Evolutionary conservation across 2,797 vertebrate genomes (phyloP).

Genomic region (Poecilia picta): DNA sequence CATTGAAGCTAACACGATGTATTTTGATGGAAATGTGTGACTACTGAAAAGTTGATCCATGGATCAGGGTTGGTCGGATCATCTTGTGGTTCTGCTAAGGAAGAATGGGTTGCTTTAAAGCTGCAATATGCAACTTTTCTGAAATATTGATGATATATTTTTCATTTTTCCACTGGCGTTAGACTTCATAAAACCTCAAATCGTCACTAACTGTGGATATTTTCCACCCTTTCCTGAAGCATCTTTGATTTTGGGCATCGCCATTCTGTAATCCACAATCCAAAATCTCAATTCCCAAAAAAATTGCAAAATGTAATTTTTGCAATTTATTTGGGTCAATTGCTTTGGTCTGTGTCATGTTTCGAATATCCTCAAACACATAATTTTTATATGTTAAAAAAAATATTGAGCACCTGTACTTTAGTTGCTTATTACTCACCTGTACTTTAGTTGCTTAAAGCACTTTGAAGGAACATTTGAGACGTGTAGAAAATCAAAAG

Average conservation of each 20-base stretch:
- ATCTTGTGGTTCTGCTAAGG: neutral
- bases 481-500: neutral
- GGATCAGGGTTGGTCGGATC: neutral
- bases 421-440: no score
- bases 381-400: neutral
- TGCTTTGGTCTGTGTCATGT: neutral
- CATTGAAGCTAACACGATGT: neutral
- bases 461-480: conserved; percentile 34
- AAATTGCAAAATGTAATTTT: neutral
- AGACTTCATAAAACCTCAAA: neutral
- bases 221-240: neutral
- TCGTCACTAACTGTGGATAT: neutral
- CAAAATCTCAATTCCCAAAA: neutral
- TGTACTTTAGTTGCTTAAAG: conserved; percentile 19
- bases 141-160: no score
- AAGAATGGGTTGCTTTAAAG: neutral
- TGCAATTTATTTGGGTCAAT: neutral
- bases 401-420: no score
- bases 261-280: neutral
- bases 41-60: neutral
- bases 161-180: no score
- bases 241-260: neutral
- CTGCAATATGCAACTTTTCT: no score
- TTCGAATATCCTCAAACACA: neutral
- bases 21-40: neutral